phyloP scores from a whole-genome alignment of 2,888 invertebrate species.

The Cacoxenus indagator region DNA sequence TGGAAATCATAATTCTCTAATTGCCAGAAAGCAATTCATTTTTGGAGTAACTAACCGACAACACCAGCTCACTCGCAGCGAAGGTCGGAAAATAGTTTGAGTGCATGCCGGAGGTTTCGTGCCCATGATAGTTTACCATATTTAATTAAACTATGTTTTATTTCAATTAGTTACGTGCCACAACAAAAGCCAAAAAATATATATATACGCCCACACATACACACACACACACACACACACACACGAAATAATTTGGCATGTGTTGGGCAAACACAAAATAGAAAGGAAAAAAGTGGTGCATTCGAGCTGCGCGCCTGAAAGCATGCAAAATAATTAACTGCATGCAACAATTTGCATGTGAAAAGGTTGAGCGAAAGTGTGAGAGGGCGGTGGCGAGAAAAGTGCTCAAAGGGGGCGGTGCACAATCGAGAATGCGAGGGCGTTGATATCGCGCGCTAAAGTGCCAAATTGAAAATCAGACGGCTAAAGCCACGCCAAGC shows the following conservation, averaged over 20 bases:
- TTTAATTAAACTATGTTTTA: slow-evolving; percentile 56
- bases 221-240: slow-evolving; percentile 15
- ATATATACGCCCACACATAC: slow-evolving; percentile 24
- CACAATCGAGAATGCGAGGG: not conserved
- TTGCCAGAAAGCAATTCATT: no score
- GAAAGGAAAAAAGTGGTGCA: not conserved
- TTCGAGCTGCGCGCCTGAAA: not conserved
- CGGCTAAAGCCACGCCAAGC: slow-evolving; percentile 21
- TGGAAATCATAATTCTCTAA: no score
- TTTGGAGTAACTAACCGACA: no score
- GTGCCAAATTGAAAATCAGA: slow-evolving; percentile 19
- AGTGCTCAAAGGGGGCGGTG: not conserved
- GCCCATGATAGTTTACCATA: slow-evolving; percentile 38
- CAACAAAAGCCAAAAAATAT: slow-evolving; percentile 22
- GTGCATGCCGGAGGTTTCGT: not conserved
- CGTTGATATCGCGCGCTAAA: not conserved
- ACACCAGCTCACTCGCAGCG: not conserved
- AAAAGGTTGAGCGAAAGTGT: not conserved
- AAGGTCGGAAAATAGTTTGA: not conserved
- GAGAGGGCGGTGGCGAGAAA: not conserved
- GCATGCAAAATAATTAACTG: slow-evolving; percentile 61
- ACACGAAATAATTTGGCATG: not conserved
- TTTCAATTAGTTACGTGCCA: slow-evolving; percentile 51
- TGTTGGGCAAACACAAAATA: slow-evolving; percentile 36
- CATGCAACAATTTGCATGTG: slow-evolving; percentile 59